Conservation (phyloP, 2,797 vertebrate genomes). For the Crenuchus spilurus region DNA sequence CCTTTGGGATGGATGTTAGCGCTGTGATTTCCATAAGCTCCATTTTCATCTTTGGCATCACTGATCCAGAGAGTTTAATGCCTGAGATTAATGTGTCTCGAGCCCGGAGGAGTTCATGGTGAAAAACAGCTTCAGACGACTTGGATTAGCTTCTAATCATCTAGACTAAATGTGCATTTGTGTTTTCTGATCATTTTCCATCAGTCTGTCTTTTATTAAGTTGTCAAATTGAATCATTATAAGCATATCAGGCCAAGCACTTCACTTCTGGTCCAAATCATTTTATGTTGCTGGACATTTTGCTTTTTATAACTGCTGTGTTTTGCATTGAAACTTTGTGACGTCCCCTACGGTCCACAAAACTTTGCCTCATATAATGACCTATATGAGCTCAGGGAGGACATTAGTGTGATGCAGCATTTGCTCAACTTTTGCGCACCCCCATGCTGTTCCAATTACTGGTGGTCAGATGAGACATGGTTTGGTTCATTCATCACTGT, state of each 20-base stretch:
- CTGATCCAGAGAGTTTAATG: slow-evolving; percentile 43
- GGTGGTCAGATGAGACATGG: neutral
- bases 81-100: slow-evolving; percentile 30
- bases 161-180: slow-evolving; percentile 30
- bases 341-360: neutral
- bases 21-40: slow-evolving; percentile 49
- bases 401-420: neutral
- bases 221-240: slow-evolving; percentile 47
- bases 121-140: slow-evolving; percentile 21
- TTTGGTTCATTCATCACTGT: neutral
- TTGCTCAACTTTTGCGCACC: slow-evolving; percentile 7
- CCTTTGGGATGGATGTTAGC: slow-evolving; percentile 47
- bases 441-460: neutral
- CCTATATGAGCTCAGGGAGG: neutral
- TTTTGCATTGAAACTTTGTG: neutral
- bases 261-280: slow-evolving; percentile 39
- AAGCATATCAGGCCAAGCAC: slow-evolving; percentile 38
- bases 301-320: neutral
- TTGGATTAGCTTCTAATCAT: slow-evolving; percentile 40
- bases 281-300: slow-evolving; percentile 30
- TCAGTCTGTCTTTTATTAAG: slow-evolving; percentile 56
- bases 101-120: slow-evolving; percentile 19
- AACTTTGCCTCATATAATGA: neutral
- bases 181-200: slow-evolving; percentile 20
- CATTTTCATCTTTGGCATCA: slow-evolving; percentile 55